phyloP scores from a whole-genome alignment of 2,113 vertebrate genomes.

The Muntiacus reevesi region DNA sequence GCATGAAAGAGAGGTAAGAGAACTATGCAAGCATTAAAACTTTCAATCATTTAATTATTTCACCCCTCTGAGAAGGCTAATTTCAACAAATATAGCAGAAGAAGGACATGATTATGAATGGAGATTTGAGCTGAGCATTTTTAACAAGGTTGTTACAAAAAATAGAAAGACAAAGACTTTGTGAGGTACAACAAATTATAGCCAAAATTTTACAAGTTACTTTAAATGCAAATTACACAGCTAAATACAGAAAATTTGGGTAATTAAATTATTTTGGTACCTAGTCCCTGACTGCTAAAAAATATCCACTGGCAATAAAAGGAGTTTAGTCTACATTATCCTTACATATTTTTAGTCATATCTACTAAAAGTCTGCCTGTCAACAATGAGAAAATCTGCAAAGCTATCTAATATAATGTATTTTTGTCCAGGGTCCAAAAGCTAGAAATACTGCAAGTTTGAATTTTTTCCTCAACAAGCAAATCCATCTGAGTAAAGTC shows the following conservation, averaged over 20 bases:
- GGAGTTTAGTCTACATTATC: neutral
- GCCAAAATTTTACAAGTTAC: slow-evolving; percentile 6
- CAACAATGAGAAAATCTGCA: neutral
- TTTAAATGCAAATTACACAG: slow-evolving; percentile 14
- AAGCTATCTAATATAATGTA: neutral
- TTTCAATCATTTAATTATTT: slow-evolving; percentile 58
- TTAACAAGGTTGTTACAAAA: slow-evolving; percentile 17
- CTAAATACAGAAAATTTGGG: neutral
- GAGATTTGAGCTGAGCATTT: slow-evolving; percentile 38
- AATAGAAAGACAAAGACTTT: slow-evolving; percentile 48
- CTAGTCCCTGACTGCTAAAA: neutral
- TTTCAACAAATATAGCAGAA: slow-evolving; percentile 36
- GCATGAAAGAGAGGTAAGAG: slow-evolving; percentile 9
- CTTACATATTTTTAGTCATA: neutral
- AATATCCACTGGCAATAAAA: neutral
- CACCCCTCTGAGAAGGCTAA: neutral
- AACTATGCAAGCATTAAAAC: slow-evolving; percentile 21
- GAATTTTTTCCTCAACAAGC: neutral
- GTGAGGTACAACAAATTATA: slow-evolving; percentile 11
- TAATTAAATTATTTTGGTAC: slow-evolving; percentile 7
- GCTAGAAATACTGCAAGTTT: neutral
- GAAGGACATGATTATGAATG: slow-evolving; percentile 35
- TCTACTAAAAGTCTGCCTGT: neutral
- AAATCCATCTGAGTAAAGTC: neutral
- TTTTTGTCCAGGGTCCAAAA: neutral